A percentile compares a stretch with the other conserved stretches of the same genome.
These are phyloP conservation scores for Dyspetes luteomarginatus DNA, from an alignment of 2,888 invertebrate species.

Conservation along the genomic window DNA sequence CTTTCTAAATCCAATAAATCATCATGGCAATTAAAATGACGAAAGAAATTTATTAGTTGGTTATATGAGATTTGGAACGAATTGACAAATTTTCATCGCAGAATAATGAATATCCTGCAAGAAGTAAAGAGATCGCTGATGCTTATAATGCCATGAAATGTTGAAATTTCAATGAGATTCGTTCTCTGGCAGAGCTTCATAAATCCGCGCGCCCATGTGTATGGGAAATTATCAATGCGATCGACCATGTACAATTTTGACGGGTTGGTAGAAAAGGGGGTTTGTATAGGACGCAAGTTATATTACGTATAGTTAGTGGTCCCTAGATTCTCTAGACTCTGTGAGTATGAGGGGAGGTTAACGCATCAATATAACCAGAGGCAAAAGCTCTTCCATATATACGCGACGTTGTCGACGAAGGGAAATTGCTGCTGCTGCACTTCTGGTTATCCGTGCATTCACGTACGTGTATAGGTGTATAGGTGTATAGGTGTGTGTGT, in stretches of 20 bases:
- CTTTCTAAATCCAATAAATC: not conserved
- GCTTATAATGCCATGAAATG: not conserved
- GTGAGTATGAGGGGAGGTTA: not conserved
- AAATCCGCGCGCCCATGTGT: constrained; percentile 9
- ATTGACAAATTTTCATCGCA: not conserved
- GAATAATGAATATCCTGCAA: not conserved
- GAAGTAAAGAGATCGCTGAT: not conserved
- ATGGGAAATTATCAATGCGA: constrained; percentile 53
- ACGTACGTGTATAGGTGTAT: too few relatives aligned
- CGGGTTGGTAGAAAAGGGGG: not conserved
- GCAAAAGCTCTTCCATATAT: constrained; percentile 8
- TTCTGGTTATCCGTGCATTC: constrained; percentile 25
- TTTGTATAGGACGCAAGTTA: not conserved
- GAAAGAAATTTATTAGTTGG: too few relatives aligned
- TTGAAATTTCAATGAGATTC: constrained; percentile 33
- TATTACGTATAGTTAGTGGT: constrained; percentile 1
- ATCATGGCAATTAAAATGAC: not conserved
- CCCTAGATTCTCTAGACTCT: not conserved
- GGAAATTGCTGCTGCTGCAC: constrained; percentile 22
- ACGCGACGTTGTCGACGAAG: constrained; percentile 42
- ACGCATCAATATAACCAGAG: constrained; percentile 28
- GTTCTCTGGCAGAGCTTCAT: constrained; percentile 19
- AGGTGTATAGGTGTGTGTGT: too few relatives aligned
- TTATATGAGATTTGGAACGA: not conserved
- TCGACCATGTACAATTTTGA: not conserved